Base-by-base conservation (phyloP, 2,888 invertebrate species). In the Oscheius onirici region DNA sequence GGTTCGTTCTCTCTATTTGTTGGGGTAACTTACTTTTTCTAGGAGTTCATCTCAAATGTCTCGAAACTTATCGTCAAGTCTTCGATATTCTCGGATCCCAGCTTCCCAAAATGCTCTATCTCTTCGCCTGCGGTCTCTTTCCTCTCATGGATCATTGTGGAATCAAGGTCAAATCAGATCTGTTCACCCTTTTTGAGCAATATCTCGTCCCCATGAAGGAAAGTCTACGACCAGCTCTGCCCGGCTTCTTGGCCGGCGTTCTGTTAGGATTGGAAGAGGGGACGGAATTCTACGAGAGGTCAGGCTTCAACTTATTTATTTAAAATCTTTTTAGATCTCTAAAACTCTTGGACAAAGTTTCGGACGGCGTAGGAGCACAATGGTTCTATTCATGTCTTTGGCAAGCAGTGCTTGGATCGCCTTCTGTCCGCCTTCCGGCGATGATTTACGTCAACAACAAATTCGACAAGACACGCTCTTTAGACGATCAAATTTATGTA, bases 51-150 rank as follows among this genome's bases (percentile, higher is more conserved):
- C 89, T 95, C 74, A 95, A 94, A 89, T 94, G 94, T 24, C 89
- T 95, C 79, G 95, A 95, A 89, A 94, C 94, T 0, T 95, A 95
- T 88, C 93, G 93, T 87, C 92, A 93, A 79, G 93, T 95, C 87
- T 95, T 95, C 89, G 92, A 92, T 87, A 93, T 93, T 84, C 93
- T 95, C 89, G 94, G 94, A 73, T 92, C 93, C 11, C 73, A 83
- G n/a, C 73, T 87, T 20, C 77, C 85, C 2, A 77, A 76, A 52
- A 73, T 76, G 26, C 73, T 87, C n/a, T 85, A 86, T 61, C 78
- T 89, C 17, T 87, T 83, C 72, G 90, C 89, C 58, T 88, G 89
- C 89, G 95, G 95, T 13, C 90, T 95, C 43, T 95, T 95, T 89
- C 95, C 95, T n/a, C 88, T 95, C 46, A 91, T 95, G 81, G 92